These are phyloP conservation scores for Antennarius striatus DNA, from an alignment of 2,113 vertebrate genomes.

Conservation along the genomic window DNA sequence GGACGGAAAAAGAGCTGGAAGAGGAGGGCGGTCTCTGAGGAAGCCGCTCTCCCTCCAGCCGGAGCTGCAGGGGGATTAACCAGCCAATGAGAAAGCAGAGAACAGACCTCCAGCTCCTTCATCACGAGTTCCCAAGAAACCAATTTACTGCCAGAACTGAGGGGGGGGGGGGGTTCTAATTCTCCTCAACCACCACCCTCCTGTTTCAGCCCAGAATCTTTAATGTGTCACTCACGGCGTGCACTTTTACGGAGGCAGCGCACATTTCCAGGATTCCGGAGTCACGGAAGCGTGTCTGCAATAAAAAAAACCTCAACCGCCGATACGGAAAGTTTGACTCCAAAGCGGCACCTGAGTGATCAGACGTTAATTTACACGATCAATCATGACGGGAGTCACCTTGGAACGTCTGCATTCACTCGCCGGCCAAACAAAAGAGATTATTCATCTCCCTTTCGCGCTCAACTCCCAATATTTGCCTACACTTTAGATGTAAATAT, in stretches of 20 bases:
- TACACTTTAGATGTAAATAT: slow-evolving; percentile 20
- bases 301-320: slow-evolving; percentile 12
- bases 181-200: slow-evolving; percentile 38
- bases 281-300: slow-evolving; percentile 3
- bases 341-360: slow-evolving; percentile 19
- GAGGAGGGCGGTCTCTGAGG: slow-evolving; percentile 41
- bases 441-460: slow-evolving; percentile 11
- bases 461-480: slow-evolving; percentile 13
- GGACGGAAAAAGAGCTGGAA: slow-evolving; percentile 49
- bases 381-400: slow-evolving; percentile 35
- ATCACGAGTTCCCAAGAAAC: slow-evolving; percentile 59
- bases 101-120: slow-evolving; percentile 53
- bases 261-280: slow-evolving; percentile 1
- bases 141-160: slow-evolving; percentile 65
- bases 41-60: slow-evolving; percentile 47
- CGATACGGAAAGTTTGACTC: slow-evolving; percentile 18
- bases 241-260: slow-evolving; percentile 25
- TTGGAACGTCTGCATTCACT: slow-evolving; percentile 41
- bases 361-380: slow-evolving; percentile 32
- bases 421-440: slow-evolving; percentile 33
- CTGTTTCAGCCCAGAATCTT: slow-evolving; percentile 44
- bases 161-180: slow-evolving; percentile 38
- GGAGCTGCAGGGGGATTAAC: slow-evolving; percentile 70
- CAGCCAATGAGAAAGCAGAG: slow-evolving; percentile 61
- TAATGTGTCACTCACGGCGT: slow-evolving; percentile 38